Conservation (phyloP, 35 echinoderm and acorn worm species). For the Chiridota heheva region DNA sequence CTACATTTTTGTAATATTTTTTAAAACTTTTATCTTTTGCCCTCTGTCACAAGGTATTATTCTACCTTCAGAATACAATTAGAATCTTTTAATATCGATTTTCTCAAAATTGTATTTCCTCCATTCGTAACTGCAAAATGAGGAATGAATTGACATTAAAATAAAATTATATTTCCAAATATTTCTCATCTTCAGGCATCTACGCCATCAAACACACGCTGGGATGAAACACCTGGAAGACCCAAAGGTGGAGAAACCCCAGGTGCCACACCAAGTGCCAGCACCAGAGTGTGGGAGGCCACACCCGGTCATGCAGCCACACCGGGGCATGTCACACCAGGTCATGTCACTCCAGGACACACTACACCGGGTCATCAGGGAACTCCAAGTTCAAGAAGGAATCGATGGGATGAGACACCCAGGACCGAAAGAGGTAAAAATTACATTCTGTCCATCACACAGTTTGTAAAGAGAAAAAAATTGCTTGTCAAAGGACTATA, state of each 20-base stretch:
- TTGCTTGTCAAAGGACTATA: not conserved
- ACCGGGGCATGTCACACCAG: conserved; percentile 82
- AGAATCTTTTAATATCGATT: too few species aligned
- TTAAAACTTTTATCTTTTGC: too few species aligned
- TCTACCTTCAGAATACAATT: too few species aligned
- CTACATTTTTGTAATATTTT: too few species aligned
- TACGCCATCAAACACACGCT: conserved; percentile 86
- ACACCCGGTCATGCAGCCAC: conserved; percentile 90
- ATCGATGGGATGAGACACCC: conserved; percentile 99
- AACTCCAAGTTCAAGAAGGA: conserved; percentile 84
- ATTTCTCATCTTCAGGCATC: conserved; percentile 46
- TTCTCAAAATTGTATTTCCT: too few species aligned
- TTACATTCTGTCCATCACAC: not conserved
- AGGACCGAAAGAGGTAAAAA: conserved; percentile 92
- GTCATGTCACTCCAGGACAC: conserved; percentile 86
- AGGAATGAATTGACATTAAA: too few species aligned
- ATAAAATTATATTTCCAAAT: too few species aligned
- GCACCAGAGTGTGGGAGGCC: conserved; percentile 92
- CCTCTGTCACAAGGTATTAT: too few species aligned
- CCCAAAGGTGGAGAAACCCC: conserved; percentile 93
- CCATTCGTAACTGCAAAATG: too few species aligned
- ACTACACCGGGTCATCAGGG: conserved; percentile 75
- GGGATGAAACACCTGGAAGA: conserved; percentile 95
- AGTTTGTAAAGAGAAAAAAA: not conserved
- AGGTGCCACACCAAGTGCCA: conserved; percentile 74